A percentile compares a stretch with the other conserved stretches of the same genome.
Conservation (phyloP, 2,113 vertebrate genomes). For the Alexandromys fortis region DNA sequence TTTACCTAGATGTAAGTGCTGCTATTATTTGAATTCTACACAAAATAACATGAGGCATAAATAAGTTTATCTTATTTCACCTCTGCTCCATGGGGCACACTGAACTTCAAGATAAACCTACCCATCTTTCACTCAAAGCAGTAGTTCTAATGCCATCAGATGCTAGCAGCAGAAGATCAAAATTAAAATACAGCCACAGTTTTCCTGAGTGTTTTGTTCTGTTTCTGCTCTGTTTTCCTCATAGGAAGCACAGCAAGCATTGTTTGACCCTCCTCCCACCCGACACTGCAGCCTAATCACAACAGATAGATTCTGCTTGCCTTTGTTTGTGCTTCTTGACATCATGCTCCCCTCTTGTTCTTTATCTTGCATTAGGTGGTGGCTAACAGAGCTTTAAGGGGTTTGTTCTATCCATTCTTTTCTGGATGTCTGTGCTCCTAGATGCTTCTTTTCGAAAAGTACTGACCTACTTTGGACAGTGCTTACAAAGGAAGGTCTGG, state of each 20-base stretch:
- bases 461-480: constrained; percentile 70
- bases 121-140: not conserved
- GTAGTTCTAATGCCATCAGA: not conserved
- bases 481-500: constrained; percentile 59
- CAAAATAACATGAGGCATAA: not conserved
- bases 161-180: not conserved
- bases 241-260: not conserved
- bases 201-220: constrained; percentile 15
- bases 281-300: not conserved
- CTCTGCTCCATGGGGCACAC: not conserved
- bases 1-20: not conserved
- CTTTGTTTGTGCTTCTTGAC: constrained; percentile 55
- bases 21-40: not conserved
- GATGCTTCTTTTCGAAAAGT: constrained; percentile 65
- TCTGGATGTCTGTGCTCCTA: constrained; percentile 47
- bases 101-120: not conserved
- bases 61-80: not conserved
- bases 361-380: constrained; percentile 57
- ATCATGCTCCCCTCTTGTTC: constrained; percentile 39
- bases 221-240: not conserved
- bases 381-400: constrained; percentile 64
- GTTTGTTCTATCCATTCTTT: constrained; percentile 54
- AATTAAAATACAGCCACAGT: not conserved
- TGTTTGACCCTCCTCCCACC: rapidly evolving
- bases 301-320: not conserved